A percentile compares a stretch with the other conserved stretches of the same genome.
Evolutionary conservation across 2,113 vertebrate genomes (phyloP).

Genomic region (Xenopus laevis): DNA sequence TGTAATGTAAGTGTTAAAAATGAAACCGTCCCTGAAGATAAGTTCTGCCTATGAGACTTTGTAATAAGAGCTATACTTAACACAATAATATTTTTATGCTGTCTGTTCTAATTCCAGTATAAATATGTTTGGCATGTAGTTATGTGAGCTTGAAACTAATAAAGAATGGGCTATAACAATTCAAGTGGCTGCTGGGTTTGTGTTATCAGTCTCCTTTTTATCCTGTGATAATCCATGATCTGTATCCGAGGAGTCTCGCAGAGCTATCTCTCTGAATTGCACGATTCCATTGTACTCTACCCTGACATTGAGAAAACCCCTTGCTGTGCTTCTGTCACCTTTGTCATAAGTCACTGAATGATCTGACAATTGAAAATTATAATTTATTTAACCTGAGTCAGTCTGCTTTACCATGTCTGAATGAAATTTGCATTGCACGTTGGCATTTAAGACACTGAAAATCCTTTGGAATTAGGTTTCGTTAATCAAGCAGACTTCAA

Average conservation of each 20-base stretch:
- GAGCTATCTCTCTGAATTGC: slow-evolving; percentile 14
- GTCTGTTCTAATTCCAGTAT: slow-evolving; percentile 16
- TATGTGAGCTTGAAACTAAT: slow-evolving; percentile 17
- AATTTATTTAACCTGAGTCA: slow-evolving; percentile 22
- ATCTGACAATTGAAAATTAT: slow-evolving; percentile 23
- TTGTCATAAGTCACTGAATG: slow-evolving; percentile 8
- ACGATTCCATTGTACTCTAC: slow-evolving; percentile 7
- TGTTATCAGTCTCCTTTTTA: slow-evolving; percentile 2
- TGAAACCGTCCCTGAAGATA: neutral
- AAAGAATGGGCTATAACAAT: slow-evolving; percentile 11
- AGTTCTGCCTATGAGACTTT: neutral
- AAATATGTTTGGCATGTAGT: slow-evolving; percentile 13
- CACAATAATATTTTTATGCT: slow-evolving; percentile 1
- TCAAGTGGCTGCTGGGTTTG: slow-evolving; percentile 13
- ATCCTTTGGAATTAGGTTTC: slow-evolving; percentile 26
- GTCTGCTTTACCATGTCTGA: slow-evolving; percentile 11
- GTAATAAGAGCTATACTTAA: neutral
- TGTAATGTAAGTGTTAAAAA: no score
- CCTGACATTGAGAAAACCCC: slow-evolving; percentile 12
- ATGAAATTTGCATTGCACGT: slow-evolving; percentile 14
- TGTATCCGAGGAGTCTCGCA: slow-evolving; percentile 19
- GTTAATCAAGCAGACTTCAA: slow-evolving; percentile 36
- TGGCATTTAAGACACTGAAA: slow-evolving; percentile 31
- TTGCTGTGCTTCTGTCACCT: slow-evolving; percentile 18
- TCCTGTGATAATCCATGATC: slow-evolving; percentile 14